These are phyloP conservation scores for Anthophora plumipes DNA, from an alignment of 2,888 invertebrate genomes.

Conservation along the genomic window DNA sequence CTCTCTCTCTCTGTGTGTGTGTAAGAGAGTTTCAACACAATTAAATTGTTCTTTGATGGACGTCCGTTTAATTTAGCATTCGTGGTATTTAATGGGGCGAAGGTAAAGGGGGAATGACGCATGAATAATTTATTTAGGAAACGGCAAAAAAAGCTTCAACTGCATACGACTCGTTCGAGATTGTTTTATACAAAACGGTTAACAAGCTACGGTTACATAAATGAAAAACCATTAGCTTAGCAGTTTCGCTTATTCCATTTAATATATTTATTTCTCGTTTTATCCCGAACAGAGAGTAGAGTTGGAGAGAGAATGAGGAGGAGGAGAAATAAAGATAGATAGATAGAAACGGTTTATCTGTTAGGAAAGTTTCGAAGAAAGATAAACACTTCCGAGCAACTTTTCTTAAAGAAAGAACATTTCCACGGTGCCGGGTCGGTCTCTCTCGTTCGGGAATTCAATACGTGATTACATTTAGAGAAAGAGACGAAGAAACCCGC, in stretches of 20 bases:
- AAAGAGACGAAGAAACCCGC: slow-evolving; percentile 1
- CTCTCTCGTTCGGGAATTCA: slow-evolving; percentile 32
- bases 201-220: slow-evolving; percentile 3
- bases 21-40: slow-evolving; percentile 6
- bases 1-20: too few species aligned
- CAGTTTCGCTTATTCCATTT: not conserved
- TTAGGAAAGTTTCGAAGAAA: slow-evolving; percentile 35
- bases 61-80: slow-evolving; percentile 20
- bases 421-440: too few species aligned
- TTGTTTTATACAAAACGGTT: slow-evolving; percentile 14
- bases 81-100: slow-evolving; percentile 15
- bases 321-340: too few species aligned
- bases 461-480: slow-evolving; percentile 26
- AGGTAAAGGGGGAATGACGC: slow-evolving; percentile 25
- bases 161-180: slow-evolving; percentile 2
- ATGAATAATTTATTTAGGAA: slow-evolving; percentile 39
- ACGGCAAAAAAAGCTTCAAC: slow-evolving; percentile 14
- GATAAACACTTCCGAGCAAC: slow-evolving; percentile 46
- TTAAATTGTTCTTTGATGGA: slow-evolving; percentile 11
- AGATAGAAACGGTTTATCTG: not conserved
- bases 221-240: not conserved
- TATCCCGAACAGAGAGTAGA: not conserved
- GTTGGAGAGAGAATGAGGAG: too few species aligned
- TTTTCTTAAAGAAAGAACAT: slow-evolving; percentile 19
- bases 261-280: slow-evolving; percentile 22